Percentiles rank a stretch among this genome's conserved stretches.
Conservation (phyloP, 92 coral and sea anemone genomes). For the Palythoa caribaeorum region DNA sequence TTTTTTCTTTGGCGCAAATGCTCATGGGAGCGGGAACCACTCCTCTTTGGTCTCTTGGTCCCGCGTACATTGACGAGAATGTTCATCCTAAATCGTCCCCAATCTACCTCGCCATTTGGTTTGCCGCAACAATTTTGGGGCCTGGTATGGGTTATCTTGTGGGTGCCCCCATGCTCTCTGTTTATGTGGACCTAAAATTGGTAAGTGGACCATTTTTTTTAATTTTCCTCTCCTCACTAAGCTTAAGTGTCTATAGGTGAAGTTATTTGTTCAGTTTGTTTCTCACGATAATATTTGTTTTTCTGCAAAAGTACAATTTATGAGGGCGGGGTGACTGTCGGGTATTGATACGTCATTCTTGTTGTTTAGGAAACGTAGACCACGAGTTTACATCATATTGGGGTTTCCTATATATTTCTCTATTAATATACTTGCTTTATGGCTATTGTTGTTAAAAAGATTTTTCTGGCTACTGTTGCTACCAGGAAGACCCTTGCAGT, state of each 20-base stretch:
- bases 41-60: slow-evolving; percentile 83
- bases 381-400: too few relatives aligned
- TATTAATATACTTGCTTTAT: too few relatives aligned
- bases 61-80: slow-evolving; percentile 91
- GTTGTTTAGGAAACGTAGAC: too few relatives aligned
- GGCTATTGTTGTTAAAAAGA: too few relatives aligned
- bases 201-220: slow-evolving; percentile 43
- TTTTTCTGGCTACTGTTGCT: too few relatives aligned
- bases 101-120: slow-evolving; percentile 75
- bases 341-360: too few relatives aligned
- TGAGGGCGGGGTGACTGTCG: too few relatives aligned
- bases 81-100: slow-evolving; percentile 90
- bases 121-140: slow-evolving; percentile 72
- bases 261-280: too few relatives aligned
- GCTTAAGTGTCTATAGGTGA: neutral
- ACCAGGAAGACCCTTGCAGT: too few relatives aligned
- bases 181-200: slow-evolving; percentile 76
- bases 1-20: slow-evolving; percentile 75
- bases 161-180: slow-evolving; percentile 75
- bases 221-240: neutral
- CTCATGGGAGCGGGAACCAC: slow-evolving; percentile 87
- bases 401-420: too few relatives aligned
- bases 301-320: too few relatives aligned
- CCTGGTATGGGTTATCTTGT: slow-evolving; percentile 85
- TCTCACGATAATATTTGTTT: too few relatives aligned